phyloP scores from a whole-genome alignment of 2,888 invertebrate genomes.

The Tetrapedia diversipes region DNA sequence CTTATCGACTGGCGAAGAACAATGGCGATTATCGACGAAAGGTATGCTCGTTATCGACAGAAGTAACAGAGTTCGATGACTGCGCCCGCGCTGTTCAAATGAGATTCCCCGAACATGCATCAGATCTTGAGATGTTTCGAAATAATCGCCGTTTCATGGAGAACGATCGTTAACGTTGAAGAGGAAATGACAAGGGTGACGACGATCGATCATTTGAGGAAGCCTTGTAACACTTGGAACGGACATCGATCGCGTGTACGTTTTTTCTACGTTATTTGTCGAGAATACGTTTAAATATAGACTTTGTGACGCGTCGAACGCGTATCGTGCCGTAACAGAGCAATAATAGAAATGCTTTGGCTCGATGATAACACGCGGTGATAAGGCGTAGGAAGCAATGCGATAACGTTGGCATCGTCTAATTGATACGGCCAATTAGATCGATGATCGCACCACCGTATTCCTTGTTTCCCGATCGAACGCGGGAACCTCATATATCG shows the following conservation, averaged over 20 bases:
- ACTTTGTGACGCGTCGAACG: conserved; percentile 47
- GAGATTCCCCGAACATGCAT: no score
- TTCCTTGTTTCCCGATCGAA: conserved; percentile 3
- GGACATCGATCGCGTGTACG: conserved; percentile 27
- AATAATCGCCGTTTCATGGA: not conserved
- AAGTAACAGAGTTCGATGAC: not conserved
- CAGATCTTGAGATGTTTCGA: not conserved
- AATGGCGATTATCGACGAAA: conserved; percentile 11
- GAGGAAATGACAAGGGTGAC: no score
- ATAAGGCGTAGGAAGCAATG: conserved; percentile 60
- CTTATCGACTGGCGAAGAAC: conserved; percentile 14
- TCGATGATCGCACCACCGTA: conserved; percentile 30
- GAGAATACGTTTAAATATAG: conserved; percentile 67
- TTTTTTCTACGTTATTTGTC: conserved; percentile 46
- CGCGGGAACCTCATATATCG: not conserved
- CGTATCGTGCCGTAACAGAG: conserved; percentile 39
- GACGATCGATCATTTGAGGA: not conserved
- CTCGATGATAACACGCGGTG: conserved; percentile 54
- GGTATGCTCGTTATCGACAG: not conserved
- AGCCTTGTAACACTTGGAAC: conserved; percentile 53
- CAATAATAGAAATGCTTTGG: conserved; percentile 65
- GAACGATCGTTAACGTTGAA: not conserved
- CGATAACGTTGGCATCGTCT: conserved; percentile 56
- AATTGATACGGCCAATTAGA: conserved; percentile 61
- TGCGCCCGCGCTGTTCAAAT: not conserved